Conservation (phyloP, 2,113 vertebrate genomes). For the Ciconia boyciana region DNA sequence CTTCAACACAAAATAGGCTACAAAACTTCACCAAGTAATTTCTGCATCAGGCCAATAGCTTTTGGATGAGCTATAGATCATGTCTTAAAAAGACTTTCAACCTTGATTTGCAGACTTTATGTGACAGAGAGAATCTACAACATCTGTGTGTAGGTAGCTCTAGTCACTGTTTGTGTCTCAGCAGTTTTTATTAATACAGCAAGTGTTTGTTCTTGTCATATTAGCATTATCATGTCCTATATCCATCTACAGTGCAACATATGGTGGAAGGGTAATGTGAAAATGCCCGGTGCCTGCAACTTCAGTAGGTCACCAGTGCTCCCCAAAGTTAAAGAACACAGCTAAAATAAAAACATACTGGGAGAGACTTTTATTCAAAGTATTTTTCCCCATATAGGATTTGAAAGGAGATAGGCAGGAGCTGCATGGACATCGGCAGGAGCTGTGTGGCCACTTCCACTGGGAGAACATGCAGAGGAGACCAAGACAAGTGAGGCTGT, state of each 20-base stretch:
- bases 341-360: not conserved
- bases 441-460: not conserved
- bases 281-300: not conserved
- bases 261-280: not conserved
- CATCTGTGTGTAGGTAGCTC: not conserved
- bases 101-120: constrained; percentile 6
- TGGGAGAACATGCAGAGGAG: not conserved
- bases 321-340: not conserved
- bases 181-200: not conserved
- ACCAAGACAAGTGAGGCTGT: not conserved
- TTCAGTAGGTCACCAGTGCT: not conserved
- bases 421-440: not conserved
- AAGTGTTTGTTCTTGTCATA: not conserved
- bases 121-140: not conserved
- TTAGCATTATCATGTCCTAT: not conserved
- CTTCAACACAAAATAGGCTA: not conserved
- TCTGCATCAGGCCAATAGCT: not conserved
- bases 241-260: not conserved
- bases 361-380: not conserved
- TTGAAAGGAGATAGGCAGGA: not conserved
- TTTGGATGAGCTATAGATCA: not conserved
- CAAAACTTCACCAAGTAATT: not conserved
- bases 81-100: not conserved
- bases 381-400: not conserved
- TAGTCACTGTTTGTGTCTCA: not conserved